phyloP scores from a whole-genome alignment of 2,888 invertebrate genomes.

The Papilio demoleus region DNA sequence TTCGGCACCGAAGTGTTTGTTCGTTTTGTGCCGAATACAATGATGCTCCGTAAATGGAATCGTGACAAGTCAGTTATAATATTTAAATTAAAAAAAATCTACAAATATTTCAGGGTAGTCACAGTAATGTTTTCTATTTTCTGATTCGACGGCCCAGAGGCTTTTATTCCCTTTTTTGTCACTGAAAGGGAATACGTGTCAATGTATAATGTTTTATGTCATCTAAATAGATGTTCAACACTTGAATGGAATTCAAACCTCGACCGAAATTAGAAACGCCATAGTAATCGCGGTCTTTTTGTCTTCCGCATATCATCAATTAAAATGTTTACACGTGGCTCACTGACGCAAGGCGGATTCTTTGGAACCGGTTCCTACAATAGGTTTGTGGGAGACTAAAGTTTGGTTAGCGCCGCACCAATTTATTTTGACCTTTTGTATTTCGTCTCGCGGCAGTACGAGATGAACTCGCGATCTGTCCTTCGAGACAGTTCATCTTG shows the following conservation, averaged over 20 bases:
- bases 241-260: constrained; percentile 51
- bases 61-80: constrained; percentile 40
- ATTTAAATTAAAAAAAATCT: no score
- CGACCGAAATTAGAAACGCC: constrained; percentile 57
- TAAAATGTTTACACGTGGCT: constrained; percentile 80
- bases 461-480: constrained; percentile 46
- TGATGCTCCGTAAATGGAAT: constrained; percentile 38
- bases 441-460: constrained; percentile 45
- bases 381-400: constrained; percentile 71
- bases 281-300: constrained; percentile 68
- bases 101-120: no score
- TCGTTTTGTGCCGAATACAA: constrained; percentile 43
- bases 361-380: constrained; percentile 73
- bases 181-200: constrained; percentile 2
- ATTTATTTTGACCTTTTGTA: constrained; percentile 61
- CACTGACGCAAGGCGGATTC: constrained; percentile 76
- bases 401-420: constrained; percentile 70
- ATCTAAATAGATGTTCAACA: constrained; percentile 40
- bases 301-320: constrained; percentile 80
- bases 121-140: no score
- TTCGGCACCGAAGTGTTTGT: constrained; percentile 37
- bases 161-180: background rate
- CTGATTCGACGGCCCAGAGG: background rate
- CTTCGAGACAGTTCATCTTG: constrained; percentile 55
- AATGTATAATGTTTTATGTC: constrained; percentile 10